Conservation (phyloP, 30 jellyfish, hydroid and myxozoan genomes). For the Aurelia sp. region DNA sequence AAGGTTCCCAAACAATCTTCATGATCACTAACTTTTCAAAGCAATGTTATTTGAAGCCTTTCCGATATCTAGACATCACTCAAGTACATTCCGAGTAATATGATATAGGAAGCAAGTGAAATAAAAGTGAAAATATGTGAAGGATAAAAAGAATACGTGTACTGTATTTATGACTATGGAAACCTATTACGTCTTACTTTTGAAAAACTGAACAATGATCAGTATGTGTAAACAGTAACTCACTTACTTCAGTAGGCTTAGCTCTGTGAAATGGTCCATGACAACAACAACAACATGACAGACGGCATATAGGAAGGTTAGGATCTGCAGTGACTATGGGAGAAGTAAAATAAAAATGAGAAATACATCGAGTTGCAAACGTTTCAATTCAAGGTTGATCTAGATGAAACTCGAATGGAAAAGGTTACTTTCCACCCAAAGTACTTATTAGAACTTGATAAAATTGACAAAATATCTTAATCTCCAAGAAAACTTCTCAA, state of each 20-base stretch:
- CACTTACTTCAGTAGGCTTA: constrained; percentile 71
- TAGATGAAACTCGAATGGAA: not conserved
- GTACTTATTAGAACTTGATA: not conserved
- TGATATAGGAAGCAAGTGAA: too few species aligned
- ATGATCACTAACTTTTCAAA: too few species aligned
- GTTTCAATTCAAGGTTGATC: not conserved
- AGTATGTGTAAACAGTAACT: not conserved
- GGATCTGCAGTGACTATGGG: constrained; percentile 84
- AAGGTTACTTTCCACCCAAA: not conserved
- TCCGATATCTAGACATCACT: too few species aligned
- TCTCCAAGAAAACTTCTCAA: too few species aligned
- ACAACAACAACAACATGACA: constrained; percentile 92
- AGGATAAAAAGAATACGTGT: too few species aligned
- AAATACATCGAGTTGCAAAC: not conserved
- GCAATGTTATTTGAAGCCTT: too few species aligned
- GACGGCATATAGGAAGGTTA: constrained; percentile 82
- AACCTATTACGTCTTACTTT: too few species aligned
- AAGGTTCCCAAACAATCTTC: too few species aligned
- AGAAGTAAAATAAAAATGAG: not conserved
- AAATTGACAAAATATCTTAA: not conserved
- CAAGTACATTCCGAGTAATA: too few species aligned
- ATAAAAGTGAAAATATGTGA: too few species aligned
- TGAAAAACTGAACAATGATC: too few species aligned
- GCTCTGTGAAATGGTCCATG: constrained; percentile 82
- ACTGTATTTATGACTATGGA: too few species aligned